A percentile compares a stretch with the other conserved stretches of the same genome.
phyloP scores from a whole-genome alignment of 2,113 vertebrate species.

The Notechis scutatus region DNA sequence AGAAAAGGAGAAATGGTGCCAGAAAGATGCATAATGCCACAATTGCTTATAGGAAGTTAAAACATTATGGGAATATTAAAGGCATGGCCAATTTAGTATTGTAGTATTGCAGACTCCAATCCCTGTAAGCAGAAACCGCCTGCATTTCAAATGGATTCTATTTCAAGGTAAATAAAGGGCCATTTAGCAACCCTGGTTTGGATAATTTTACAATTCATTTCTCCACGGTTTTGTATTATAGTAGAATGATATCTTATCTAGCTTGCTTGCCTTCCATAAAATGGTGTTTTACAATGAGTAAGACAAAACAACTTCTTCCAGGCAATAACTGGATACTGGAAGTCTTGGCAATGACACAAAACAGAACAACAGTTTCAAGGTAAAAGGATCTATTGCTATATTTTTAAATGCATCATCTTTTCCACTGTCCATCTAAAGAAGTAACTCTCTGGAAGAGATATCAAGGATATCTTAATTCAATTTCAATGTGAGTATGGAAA shows the following conservation, averaged over 20 bases:
- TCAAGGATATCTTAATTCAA: not conserved
- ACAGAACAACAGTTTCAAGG: not conserved
- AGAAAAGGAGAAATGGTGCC: not conserved
- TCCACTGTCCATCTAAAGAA: not conserved
- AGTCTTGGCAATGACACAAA: slow-evolving; percentile 16
- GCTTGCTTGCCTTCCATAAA: slow-evolving; percentile 45
- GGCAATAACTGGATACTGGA: slow-evolving; percentile 3
- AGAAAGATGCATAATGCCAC: not conserved
- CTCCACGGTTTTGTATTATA: slow-evolving; percentile 43
- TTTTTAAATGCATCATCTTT: not conserved
- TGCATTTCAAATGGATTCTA: slow-evolving; percentile 29
- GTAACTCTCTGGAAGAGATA: not conserved
- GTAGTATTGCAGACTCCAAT: slow-evolving; percentile 1
- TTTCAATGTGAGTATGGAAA: not conserved
- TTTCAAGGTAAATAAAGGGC: slow-evolving; percentile 57
- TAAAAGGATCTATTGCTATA: slow-evolving; percentile 2
- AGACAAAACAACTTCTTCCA: slow-evolving; percentile 41
- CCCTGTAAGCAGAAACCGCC: slow-evolving; percentile 9
- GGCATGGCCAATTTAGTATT: not conserved
- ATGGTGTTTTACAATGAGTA: slow-evolving; percentile 22
- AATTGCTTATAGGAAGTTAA: not conserved
- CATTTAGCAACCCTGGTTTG: slow-evolving; percentile 44
- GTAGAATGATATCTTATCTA: slow-evolving; percentile 24
- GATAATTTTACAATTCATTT: slow-evolving; percentile 35
- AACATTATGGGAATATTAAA: not conserved